phyloP scores from a whole-genome alignment of 1,140 invertebrate species.

The roundworm (Caenorhabditis elegans) region WBcel235 BX284604.4:12207501-12208000 shows the following conservation, averaged over 20 bases:
- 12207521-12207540: background rate
- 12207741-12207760: slow-evolving; percentile 30
- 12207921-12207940: slow-evolving; percentile 26
- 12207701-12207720: slow-evolving; percentile 25
- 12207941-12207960: background rate
- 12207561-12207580: slow-evolving; percentile 9
- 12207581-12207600: background rate
- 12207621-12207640: background rate
- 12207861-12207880: background rate
- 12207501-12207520: background rate
- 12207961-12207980: slow-evolving; percentile 21
- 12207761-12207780: background rate
- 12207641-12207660: background rate
- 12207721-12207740: background rate
- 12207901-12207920: slow-evolving; percentile 12
- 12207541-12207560: slow-evolving; percentile 29
- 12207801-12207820: background rate
- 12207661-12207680: slow-evolving; percentile 24
- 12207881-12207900: slow-evolving; percentile 32
- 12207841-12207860: slow-evolving; percentile 12
- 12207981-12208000: background rate
- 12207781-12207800: background rate
- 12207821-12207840: slow-evolving; percentile 9
- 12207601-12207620: background rate
- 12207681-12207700: slow-evolving; percentile 30